Evolutionary conservation across 2,113 vertebrate species (phyloP), one percentile per base, ranked within the genome.

Genomic region (Tonatia bakeri): DNA sequence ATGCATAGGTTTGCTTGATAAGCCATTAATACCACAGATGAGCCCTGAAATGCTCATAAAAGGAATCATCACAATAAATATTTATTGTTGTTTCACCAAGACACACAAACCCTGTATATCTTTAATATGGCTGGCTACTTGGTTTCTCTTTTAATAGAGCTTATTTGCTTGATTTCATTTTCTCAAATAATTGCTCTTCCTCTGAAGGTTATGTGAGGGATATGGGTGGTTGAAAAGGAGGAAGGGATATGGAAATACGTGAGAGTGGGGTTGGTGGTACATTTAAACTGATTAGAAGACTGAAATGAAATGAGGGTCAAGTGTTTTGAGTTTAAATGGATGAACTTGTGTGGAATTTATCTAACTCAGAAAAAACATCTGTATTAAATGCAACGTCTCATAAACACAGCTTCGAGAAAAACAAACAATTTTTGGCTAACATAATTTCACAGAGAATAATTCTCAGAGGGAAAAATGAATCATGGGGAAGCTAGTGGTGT

Each of bases 131-230:
- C 61, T 94, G 95, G 96, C 92, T 94, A 90, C 90, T 96, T 91
- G 84, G 83, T 79, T 91, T 96, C 79, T 88, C 69, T 94, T 97
- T 94, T 96, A 97, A 95, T 97, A 96, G 87, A 77, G 83, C 75
- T 82, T 97, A 93, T 96, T 96, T 97, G 90, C 90, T 93, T 96
- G 90, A 94, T 97, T 97, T 96, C 83, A 95, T 97, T 97, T 97
- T 94, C 90, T 91, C 94, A 92, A 96, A 91, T 97, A 97, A 97
- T 97, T 91, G 87, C 36, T 94, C 90, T 91, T 97, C 79, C 84
- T 96, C 92, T 90, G 72, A 93, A 87, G 96, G 96, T 83, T 96
- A 86, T 91, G 72, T 82, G 89, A 94, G 95, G 87, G 85, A 54
- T 89, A 89, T 50, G 79, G 95, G 40, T 0, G 4, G 77, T 56